A percentile compares a stretch with the other conserved stretches of the same genome.
Evolutionary conservation across 2,113 vertebrate species (phyloP).

Genomic region (Neogobius melanostomus): DNA sequence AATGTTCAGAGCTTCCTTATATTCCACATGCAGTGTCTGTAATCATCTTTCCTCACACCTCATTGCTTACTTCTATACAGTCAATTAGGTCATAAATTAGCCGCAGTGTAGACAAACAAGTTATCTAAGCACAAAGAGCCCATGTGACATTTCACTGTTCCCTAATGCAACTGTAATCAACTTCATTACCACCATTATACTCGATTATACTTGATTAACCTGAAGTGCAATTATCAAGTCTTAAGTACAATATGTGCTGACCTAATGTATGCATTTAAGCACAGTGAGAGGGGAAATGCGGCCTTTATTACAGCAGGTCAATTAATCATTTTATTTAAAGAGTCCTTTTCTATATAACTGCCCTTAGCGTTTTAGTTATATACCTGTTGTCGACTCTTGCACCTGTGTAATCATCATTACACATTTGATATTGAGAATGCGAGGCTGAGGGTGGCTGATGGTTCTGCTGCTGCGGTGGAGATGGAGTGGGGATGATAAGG

Average conservation of each 20-base stretch:
- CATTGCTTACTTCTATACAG: neutral
- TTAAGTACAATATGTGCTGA: neutral
- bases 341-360: too few species aligned
- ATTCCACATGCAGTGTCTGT: neutral
- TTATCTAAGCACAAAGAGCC: neutral
- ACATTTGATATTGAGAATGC: too few species aligned
- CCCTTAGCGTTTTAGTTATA: too few species aligned
- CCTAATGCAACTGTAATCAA: neutral
- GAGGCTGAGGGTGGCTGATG: too few species aligned
- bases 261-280: neutral
- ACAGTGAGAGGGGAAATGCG: neutral
- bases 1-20: neutral
- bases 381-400: too few species aligned
- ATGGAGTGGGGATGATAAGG: too few species aligned
- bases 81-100: conserved; percentile 7
- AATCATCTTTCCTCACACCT: neutral
- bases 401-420: too few species aligned
- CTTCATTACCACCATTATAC: conserved; percentile 8
- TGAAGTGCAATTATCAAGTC: conserved; percentile 12
- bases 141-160: neutral
- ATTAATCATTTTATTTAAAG: too few species aligned
- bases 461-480: too few species aligned
- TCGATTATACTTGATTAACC: conserved; percentile 13
- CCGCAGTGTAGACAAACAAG: conserved; percentile 1
- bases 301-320: too few species aligned